Conservation (phyloP, 1,140 invertebrate species). For the Leucophenga varia region DNA sequence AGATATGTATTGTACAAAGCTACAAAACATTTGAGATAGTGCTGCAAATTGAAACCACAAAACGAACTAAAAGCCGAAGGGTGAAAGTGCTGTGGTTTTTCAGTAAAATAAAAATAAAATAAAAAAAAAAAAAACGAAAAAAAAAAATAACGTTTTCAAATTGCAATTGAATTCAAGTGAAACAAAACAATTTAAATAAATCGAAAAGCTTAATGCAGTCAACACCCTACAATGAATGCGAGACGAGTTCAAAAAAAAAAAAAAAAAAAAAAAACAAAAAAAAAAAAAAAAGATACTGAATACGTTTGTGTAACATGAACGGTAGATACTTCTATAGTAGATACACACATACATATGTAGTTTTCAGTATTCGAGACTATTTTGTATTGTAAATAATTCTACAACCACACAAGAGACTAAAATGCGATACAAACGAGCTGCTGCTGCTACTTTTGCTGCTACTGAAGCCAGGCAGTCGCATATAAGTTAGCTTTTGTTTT, state of each 20-base stretch:
- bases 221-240: not conserved
- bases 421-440: not conserved
- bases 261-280: slow-evolving; percentile 1
- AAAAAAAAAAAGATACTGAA: not conserved
- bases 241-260: not conserved
- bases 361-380: no score
- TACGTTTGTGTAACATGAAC: not conserved
- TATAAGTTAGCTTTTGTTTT: no score
- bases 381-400: slow-evolving; percentile 8
- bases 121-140: slow-evolving; percentile 5
- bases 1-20: no score
- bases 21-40: not conserved
- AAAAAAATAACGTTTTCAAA: slow-evolving; percentile 28
- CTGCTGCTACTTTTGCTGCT: no score
- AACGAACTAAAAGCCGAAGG: slow-evolving; percentile 3
- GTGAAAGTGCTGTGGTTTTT: not conserved
- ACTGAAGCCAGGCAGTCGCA: no score
- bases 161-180: slow-evolving; percentile 41
- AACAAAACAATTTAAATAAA: slow-evolving; percentile 52
- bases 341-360: no score
- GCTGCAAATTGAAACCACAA: not conserved
- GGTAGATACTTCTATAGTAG: no score
- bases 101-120: no score
- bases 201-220: no score
- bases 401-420: slow-evolving; percentile 10